Conservation (phyloP, 2,888 invertebrate species). For the Synanthedon formicaeformis region DNA sequence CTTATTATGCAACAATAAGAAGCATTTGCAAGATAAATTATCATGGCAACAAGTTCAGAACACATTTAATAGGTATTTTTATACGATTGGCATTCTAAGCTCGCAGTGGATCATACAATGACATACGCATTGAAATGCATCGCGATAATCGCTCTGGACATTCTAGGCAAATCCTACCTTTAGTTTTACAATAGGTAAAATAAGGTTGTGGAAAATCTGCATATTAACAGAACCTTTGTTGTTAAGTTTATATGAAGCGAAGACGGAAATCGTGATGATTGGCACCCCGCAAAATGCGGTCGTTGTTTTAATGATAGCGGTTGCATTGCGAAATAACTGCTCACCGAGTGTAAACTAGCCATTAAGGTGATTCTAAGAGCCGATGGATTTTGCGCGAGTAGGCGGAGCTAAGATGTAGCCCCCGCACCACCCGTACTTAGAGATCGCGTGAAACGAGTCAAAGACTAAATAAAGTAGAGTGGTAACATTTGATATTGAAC, state of each 20-base stretch:
- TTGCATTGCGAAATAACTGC: neutral
- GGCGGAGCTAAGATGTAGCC: no score
- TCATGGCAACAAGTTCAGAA: no score
- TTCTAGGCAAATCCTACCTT: conserved; percentile 17
- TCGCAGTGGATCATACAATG: conserved; percentile 12
- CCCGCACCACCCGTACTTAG: no score
- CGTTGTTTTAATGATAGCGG: neutral
- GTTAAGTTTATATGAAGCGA: neutral
- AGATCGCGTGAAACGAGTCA: no score
- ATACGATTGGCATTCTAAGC: conserved; percentile 23
- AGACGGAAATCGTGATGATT: conserved; percentile 18
- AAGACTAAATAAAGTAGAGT: no score
- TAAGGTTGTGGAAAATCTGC: neutral
- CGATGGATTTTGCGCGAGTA: no score
- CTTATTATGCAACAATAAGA: no score
- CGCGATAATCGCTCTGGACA: conserved; percentile 14
- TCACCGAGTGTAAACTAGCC: neutral
- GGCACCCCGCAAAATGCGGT: conserved; percentile 12
- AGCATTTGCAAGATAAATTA: no score
- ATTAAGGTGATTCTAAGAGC: no score
- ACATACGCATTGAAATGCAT: conserved; percentile 18
- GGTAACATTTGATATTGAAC: no score
- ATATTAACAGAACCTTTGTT: neutral
- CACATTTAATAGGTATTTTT: neutral
- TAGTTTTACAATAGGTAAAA: conserved; percentile 5